Percentiles rank a stretch among this genome's conserved stretches.
phyloP scores from a whole-genome alignment of 2,888 invertebrate species.

The Drosophila kanekoi region DNA sequence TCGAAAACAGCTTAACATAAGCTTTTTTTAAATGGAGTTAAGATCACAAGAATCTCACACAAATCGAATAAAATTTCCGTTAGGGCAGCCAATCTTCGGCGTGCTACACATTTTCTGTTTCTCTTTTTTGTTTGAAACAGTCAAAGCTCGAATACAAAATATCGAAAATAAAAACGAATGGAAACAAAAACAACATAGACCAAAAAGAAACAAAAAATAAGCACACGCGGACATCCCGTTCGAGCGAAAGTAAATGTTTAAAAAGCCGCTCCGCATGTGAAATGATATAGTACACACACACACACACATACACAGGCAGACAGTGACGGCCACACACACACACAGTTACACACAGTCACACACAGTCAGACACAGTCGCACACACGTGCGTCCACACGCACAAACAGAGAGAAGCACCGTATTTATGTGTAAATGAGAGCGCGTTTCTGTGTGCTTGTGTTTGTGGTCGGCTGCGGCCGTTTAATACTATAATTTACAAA shows the following conservation, averaged over 20 bases:
- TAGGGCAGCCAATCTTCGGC: not conserved
- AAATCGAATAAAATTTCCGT: no score
- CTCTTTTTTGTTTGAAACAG: slow-evolving; percentile 15
- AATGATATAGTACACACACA: slow-evolving; percentile 37
- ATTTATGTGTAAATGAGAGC: slow-evolving; percentile 1
- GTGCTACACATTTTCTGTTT: not conserved
- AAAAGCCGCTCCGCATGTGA: slow-evolving; percentile 18
- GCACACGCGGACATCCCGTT: slow-evolving; percentile 31
- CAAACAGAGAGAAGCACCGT: not conserved
- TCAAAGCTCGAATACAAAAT: slow-evolving; percentile 23
- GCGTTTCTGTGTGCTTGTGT: slow-evolving; percentile 20
- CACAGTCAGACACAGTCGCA: not conserved
- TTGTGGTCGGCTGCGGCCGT: slow-evolving; percentile 41
- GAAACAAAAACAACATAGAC: slow-evolving; percentile 55
- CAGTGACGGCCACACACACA: not conserved
- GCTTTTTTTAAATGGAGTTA: no score
- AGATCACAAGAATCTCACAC: no score
- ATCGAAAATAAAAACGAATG: slow-evolving; percentile 16
- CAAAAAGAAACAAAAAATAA: slow-evolving; percentile 18
- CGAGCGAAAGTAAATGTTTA: slow-evolving; percentile 28
- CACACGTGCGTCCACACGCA: not conserved
- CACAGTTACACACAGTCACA: slow-evolving; percentile 14
- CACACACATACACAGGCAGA: slow-evolving; percentile 5
- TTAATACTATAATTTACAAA: slow-evolving; percentile 76
- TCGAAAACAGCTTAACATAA: no score